A percentile compares a stretch with the other conserved stretches of the same genome.
These are phyloP conservation scores for Branchinecta lynchi DNA, from an alignment of 1,140 invertebrate genomes.

Conservation along the genomic window DNA sequence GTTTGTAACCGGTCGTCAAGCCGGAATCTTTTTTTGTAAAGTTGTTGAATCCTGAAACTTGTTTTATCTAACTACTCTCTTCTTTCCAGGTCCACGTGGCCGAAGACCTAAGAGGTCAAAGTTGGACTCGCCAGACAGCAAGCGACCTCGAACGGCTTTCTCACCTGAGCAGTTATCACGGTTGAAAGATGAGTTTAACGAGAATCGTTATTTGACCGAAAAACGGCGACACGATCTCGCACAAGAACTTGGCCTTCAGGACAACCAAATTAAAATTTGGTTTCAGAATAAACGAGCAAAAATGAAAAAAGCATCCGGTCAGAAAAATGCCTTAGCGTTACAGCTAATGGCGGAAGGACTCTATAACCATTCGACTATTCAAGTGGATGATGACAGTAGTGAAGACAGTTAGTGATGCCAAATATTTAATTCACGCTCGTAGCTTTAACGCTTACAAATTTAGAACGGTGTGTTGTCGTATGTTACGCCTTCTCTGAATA, in stretches of 20 bases:
- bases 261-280: slow-evolving; percentile 50
- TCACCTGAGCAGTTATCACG: slow-evolving; percentile 30
- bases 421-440: not conserved
- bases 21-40: no score
- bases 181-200: slow-evolving; percentile 31
- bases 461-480: no score
- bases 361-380: slow-evolving; percentile 41
- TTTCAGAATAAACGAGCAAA: slow-evolving; percentile 53
- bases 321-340: slow-evolving; percentile 37
- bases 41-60: no score
- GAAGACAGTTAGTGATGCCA: slow-evolving; percentile 18
- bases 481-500: no score
- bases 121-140: slow-evolving; percentile 25
- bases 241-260: slow-evolving; percentile 40
- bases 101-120: slow-evolving; percentile 16
- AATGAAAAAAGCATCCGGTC: slow-evolving; percentile 42
- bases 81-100: slow-evolving; percentile 18
- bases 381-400: slow-evolving; percentile 29
- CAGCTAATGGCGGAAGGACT: slow-evolving; percentile 45
- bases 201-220: slow-evolving; percentile 38
- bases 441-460: not conserved
- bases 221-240: slow-evolving; percentile 41
- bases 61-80: not conserved
- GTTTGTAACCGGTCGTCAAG: no score
- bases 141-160: slow-evolving; percentile 32